phyloP scores from a whole-genome alignment of 2,797 vertebrate genomes.

The Mionectes olivaceus region DNA sequence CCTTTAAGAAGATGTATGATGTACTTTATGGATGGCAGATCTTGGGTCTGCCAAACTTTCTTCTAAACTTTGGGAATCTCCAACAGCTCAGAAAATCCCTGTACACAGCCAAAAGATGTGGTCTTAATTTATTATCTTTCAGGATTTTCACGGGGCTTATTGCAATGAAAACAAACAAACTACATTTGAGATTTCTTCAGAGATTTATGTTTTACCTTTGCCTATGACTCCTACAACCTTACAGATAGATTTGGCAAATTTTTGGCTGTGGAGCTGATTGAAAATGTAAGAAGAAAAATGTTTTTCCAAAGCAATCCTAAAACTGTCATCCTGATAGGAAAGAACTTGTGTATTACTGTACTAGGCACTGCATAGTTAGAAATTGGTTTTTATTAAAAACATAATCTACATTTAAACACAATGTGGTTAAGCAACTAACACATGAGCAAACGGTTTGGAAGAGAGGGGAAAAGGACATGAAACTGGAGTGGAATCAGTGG shows the following conservation, averaged over 20 bases:
- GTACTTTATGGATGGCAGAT: neutral
- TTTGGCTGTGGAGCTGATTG: neutral
- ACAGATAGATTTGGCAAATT: neutral
- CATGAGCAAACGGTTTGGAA: neutral
- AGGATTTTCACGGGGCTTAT: neutral
- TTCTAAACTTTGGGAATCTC: neutral
- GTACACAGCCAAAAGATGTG: neutral
- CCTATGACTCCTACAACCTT: neutral
- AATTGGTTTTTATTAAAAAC: neutral
- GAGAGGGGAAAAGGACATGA: neutral
- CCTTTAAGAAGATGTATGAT: neutral
- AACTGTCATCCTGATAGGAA: neutral
- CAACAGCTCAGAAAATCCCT: neutral
- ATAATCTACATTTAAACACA: neutral
- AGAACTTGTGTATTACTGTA: neutral
- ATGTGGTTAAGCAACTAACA: neutral
- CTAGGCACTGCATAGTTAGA: neutral
- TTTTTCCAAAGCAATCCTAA: neutral
- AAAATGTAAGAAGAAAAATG: neutral
- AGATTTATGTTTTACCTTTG: neutral
- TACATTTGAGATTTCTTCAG: neutral
- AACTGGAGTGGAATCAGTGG: neutral
- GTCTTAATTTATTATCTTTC: neutral
- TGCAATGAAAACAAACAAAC: neutral
- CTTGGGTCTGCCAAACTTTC: too few relatives aligned